Conservation (phyloP, 1,140 invertebrate genomes). For the Trichonephila clavata region DNA sequence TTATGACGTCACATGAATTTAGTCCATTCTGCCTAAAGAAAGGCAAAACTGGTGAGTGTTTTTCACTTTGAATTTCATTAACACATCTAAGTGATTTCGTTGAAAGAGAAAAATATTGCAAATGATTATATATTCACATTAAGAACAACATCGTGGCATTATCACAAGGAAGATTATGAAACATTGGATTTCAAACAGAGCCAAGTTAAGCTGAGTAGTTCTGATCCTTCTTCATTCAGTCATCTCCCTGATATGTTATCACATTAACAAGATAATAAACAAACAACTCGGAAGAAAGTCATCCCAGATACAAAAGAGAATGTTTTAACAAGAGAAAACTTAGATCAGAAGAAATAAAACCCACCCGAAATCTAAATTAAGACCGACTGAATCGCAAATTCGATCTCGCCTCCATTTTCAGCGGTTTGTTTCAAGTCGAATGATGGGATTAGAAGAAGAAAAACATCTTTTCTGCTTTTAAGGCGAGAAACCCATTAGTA, state of each 20-base stretch:
- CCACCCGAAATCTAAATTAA: neutral
- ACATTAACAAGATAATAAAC: neutral
- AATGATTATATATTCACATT: no score
- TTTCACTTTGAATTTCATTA: no score
- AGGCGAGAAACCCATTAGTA: neutral
- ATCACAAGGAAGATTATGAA: neutral
- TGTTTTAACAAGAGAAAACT: neutral
- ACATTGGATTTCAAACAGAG: neutral
- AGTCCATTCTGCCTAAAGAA: no score
- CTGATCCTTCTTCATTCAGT: neutral
- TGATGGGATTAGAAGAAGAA: neutral
- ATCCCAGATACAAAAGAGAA: neutral
- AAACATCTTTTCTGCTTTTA: conserved; percentile 18
- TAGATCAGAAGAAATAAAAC: conserved; percentile 6
- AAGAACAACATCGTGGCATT: neutral
- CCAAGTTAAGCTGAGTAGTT: neutral
- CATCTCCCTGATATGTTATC: neutral
- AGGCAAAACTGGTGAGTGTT: no score
- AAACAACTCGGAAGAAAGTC: neutral
- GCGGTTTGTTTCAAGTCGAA: conserved; percentile 21
- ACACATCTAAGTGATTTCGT: no score
- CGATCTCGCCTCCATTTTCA: neutral
- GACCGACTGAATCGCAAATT: conserved; percentile 7
- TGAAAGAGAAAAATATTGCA: no score
- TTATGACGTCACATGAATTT: no score